Conservation (phyloP, 2,797 vertebrate genomes). For the Neostethus bicornis region DNA sequence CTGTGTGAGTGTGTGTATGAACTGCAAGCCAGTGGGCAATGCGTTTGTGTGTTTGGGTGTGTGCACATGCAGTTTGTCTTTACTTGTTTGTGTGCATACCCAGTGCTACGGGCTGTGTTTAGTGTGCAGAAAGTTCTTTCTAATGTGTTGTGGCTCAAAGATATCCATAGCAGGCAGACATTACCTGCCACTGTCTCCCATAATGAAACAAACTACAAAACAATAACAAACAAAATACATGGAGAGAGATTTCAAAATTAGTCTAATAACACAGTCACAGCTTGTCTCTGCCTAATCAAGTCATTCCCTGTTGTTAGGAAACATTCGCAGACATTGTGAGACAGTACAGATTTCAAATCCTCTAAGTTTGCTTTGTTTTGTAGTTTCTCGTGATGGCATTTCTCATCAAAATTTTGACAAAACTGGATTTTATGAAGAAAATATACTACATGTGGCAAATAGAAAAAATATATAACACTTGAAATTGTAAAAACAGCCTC, state of each 20-base stretch:
- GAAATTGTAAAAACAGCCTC: too few relatives aligned
- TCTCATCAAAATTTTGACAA: neutral
- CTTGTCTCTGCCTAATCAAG: neutral
- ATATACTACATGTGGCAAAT: neutral
- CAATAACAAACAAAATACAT: conserved; percentile 3
- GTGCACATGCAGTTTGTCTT: neutral
- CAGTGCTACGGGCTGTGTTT: conserved; percentile 28
- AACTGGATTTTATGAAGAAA: neutral
- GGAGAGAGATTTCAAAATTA: neutral
- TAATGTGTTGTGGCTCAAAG: conserved; percentile 56
- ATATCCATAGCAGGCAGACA: conserved; percentile 40
- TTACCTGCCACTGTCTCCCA: conserved; percentile 15
- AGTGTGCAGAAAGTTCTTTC: conserved; percentile 29
- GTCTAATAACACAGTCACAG: neutral
- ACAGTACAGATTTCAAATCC: neutral
- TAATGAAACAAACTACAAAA: conserved; percentile 29
- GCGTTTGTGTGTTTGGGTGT: conserved; percentile 22
- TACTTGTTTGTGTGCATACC: conserved; percentile 22
- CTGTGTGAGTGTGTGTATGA: conserved; percentile 27
- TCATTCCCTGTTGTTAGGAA: neutral
- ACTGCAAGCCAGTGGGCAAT: conserved; percentile 16
- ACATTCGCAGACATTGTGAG: neutral
- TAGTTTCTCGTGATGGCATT: neutral
- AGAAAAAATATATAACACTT: neutral
- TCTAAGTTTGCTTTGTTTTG: neutral